These are phyloP conservation scores for Octodonta nipae DNA, from an alignment of 2,888 invertebrate genomes.

Conservation along the genomic window DNA sequence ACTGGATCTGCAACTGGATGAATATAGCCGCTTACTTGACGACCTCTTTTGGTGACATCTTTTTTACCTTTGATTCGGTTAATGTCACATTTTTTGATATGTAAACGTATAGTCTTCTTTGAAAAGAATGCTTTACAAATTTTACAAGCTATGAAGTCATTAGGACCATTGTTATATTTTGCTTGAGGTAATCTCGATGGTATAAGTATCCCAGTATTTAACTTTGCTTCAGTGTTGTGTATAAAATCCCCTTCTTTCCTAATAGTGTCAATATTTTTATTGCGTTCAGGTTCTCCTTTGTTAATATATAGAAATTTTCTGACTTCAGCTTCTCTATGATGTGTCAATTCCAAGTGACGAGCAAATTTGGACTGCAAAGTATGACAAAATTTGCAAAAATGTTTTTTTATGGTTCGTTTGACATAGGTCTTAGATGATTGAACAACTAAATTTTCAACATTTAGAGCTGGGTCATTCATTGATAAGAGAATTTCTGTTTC, in stretches of 20 bases:
- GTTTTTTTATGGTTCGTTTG: constrained; percentile 1
- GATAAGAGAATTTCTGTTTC: not conserved
- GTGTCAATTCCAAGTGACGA: constrained; percentile 3
- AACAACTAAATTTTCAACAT: not conserved
- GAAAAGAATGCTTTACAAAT: not conserved
- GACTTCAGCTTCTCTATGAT: constrained; percentile 2
- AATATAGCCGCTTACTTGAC: not conserved
- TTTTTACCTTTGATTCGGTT: not conserved
- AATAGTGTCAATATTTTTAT: constrained; percentile 1
- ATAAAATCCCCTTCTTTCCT: constrained; percentile 4
- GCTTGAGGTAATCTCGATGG: not conserved
- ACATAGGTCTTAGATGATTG: not conserved
- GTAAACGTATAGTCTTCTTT: not conserved
- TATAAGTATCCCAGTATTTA: constrained; percentile 1
- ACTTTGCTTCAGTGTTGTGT: not conserved
- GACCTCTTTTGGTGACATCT: not conserved
- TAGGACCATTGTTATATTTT: not conserved
- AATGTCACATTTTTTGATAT: not conserved
- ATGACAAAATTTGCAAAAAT: constrained; percentile 3
- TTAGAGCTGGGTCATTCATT: not conserved
- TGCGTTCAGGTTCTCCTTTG: not conserved
- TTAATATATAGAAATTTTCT: not conserved
- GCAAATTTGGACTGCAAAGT: constrained; percentile 2
- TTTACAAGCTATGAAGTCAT: not conserved
- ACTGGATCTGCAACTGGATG: not conserved